phyloP scores from a whole-genome alignment of 2,113 vertebrate genomes.

The Dipodomys stephensi region DNA sequence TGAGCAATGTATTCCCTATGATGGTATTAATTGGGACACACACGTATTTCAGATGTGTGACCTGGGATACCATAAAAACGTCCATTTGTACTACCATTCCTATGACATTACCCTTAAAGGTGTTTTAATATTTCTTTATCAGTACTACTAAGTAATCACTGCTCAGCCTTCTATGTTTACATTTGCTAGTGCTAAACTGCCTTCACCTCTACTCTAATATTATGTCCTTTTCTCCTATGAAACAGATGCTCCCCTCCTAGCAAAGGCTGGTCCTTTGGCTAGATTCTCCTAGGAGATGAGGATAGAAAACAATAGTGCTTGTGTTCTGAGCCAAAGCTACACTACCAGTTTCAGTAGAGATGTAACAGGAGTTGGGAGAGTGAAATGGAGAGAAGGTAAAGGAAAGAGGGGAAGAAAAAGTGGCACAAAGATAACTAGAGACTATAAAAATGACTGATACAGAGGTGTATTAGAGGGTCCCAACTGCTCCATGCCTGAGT shows the following conservation, averaged over 20 bases:
- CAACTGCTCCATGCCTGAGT: not conserved
- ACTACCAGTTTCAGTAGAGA: not conserved
- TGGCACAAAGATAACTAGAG: not conserved
- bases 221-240: not conserved
- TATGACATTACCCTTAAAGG: not conserved
- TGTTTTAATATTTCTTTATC: conserved; percentile 14
- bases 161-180: not conserved
- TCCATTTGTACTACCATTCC: conserved; percentile 18
- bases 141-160: not conserved
- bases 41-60: not conserved
- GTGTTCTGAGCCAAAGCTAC: not conserved
- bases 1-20: not conserved
- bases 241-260: not conserved
- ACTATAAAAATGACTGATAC: not conserved
- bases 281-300: not conserved
- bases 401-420: not conserved
- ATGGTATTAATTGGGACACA: conserved; percentile 18
- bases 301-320: not conserved
- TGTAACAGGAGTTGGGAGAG: not conserved
- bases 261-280: not conserved
- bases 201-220: not conserved
- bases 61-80: not conserved
- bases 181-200: not conserved
- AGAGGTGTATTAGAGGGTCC: too few relatives aligned
- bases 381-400: not conserved